Percentiles rank a stretch among this genome's conserved stretches.
Evolutionary conservation across 1,140 invertebrate genomes (phyloP).

Genomic region (Palaemon carinicauda): DNA sequence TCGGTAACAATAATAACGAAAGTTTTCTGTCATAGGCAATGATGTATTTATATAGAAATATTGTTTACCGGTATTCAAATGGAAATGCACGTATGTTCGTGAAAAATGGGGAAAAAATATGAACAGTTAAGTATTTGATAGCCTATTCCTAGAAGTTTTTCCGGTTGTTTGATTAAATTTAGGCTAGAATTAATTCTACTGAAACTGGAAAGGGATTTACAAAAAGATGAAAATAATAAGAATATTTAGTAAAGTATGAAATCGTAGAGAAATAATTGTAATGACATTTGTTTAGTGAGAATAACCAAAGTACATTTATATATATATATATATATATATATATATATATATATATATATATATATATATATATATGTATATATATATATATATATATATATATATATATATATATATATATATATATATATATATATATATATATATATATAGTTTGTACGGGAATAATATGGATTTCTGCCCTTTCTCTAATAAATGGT

Average conservation of each 20-base stretch:
- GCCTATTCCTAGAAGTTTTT: too few relatives aligned
- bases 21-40: too few relatives aligned
- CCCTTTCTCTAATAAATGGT: neutral
- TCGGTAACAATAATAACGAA: too few relatives aligned
- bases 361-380: neutral
- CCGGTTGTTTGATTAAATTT: too few relatives aligned
- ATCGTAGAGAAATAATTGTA: neutral
- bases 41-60: too few relatives aligned
- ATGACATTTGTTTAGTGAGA: neutral
- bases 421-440: constrained; percentile 25
- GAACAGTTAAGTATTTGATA: too few relatives aligned
- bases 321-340: neutral
- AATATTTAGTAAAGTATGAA: neutral
- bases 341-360: constrained; percentile 19
- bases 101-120: too few relatives aligned
- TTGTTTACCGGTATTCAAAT: too few relatives aligned
- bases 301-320: neutral
- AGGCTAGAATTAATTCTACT: too few relatives aligned
- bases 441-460: too few relatives aligned
- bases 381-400: neutral
- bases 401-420: neutral
- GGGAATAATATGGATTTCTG: constrained; percentile 3
- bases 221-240: neutral
- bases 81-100: too few relatives aligned
- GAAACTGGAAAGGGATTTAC: too few relatives aligned